A percentile compares a stretch with the other conserved stretches of the same genome.
These are phyloP conservation scores for Sebastes taczanowskii DNA, from an alignment of 2,797 vertebrate genomes.

Conservation along the genomic window DNA sequence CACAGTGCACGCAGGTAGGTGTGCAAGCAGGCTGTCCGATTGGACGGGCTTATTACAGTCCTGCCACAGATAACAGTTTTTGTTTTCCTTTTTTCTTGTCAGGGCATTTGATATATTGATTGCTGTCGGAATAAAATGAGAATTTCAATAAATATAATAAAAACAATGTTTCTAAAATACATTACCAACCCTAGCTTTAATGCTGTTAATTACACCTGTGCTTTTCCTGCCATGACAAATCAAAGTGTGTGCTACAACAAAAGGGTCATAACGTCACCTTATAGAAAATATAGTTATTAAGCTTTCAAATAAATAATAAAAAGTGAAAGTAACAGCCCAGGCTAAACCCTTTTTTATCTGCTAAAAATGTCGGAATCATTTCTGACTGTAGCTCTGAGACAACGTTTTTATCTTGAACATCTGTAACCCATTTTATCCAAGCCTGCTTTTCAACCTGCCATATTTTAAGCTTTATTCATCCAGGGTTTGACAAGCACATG, in stretches of 20 bases:
- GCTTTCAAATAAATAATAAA: conserved; percentile 2
- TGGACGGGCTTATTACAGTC: too few species aligned
- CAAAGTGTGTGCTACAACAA: not conserved
- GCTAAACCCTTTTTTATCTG: conserved; percentile 8
- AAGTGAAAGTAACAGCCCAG: conserved; percentile 14
- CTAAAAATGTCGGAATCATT: not conserved
- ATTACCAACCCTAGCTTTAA: too few species aligned
- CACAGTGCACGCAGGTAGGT: too few species aligned
- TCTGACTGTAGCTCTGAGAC: not conserved
- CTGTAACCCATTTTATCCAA: not conserved
- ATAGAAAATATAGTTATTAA: not conserved
- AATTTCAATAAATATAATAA: too few species aligned
- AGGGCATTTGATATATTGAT: too few species aligned
- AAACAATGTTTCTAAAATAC: too few species aligned
- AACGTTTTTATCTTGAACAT: not conserved
- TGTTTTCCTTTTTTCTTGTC: too few species aligned
- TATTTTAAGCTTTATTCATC: not conserved
- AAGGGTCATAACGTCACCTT: not conserved
- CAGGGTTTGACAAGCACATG: not conserved
- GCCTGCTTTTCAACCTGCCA: not conserved
- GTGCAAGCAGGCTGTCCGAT: rapidly evolving
- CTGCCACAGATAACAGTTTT: too few species aligned
- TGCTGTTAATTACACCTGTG: not conserved
- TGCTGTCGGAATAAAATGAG: too few species aligned
- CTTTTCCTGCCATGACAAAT: not conserved